Base-by-base conservation (phyloP, 2,888 invertebrate species). In the Amphiduros pacificus region DNA sequence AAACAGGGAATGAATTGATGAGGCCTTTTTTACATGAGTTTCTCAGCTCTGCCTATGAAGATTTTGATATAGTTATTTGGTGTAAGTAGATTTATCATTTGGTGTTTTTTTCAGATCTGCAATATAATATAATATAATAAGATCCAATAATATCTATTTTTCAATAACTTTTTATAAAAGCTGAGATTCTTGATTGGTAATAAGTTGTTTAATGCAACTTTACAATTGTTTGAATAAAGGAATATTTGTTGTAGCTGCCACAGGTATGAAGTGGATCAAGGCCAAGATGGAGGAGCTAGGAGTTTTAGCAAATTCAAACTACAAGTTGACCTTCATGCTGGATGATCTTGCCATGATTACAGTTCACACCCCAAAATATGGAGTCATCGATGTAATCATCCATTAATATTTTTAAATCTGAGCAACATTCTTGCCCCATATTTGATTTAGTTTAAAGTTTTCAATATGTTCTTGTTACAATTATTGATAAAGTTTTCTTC, bases 21-120 rank as follows among this genome's bases (percentile, higher is more conserved):
- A 86, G 97, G 64, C 97, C 97, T 0, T 95, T 88, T 81, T 87
- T 97, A 31, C 97, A 98, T 79, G 96, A 97, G 81, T 97, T 97
- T 82, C 85, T 97, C 0, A 90, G 90, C 1, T 71, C 77, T n/a
- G 78, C 81, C 1, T 83, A 83, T 68, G 73, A 74, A 57, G 86
- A 94, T 83, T 97, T 96, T 74, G 97, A 97, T 76, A 96, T 97
- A 70, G 95, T 93, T 0, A 96, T 98, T 70, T 98, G 97, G 97
- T 97, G 84, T 84, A 73, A 77, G 82, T 77, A n/a, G n/a, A n/a
- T n/a, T n/a, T n/a, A n/a, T n/a, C n/a, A n/a, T n/a, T 9, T 9
- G 36, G 36, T 36, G 9, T 9, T 11, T 14, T 36, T 11, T 36
- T 36, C 36, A 14, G 36, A 36, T 14, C 14, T 36, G 36, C 9